Base-by-base conservation (phyloP, 2,888 invertebrate species). In the Mimumesa dahlbomi region DNA sequence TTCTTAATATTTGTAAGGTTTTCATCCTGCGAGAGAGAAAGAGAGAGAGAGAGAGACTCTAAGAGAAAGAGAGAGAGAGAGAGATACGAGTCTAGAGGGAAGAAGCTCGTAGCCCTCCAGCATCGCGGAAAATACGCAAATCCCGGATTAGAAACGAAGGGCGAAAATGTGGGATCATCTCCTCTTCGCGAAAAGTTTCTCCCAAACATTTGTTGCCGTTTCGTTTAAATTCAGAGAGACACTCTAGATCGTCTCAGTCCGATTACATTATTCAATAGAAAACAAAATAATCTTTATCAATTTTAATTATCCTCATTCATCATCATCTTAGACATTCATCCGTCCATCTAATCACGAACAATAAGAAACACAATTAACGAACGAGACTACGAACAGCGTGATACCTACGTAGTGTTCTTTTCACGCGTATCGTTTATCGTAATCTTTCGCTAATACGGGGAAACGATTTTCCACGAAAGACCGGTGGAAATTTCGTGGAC, bases 1-100 rank as follows among this genome's bases (percentile, higher is more conserved):
- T 84, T 84, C 85, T 85, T 86, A 84, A 87, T 87, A 87, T 87
- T 87, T 87, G 83, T 84, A 84, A 84, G 86, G 83, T 86, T 86
- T 87, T 86, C 85, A 79, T 85, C 83, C 78, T 54, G 71, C 59
- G 50, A 21, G n/a, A 49, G 16, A 22, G 43, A 45, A 16, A 25
- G 11, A 42, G 49, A 34, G 61, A 21, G 64, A 58, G 49, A 29
- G 31, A 34, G 22, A 57, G 16, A 29, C 21, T 31, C 5, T 49
- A 42, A 40, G 40, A 57, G 38, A 62, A 31, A 63, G 22, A 67
- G 45, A 63, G 48, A 63, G 29, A 69, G 48, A 63, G 31, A 46
- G 49, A 18, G 25, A 29, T 9, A 40, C 42, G 29, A 53, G 48
- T 40, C 61, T 49, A 29, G 29, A 9, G 19, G 34, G 38, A 22